These are phyloP conservation scores for Nomada flava DNA, from an alignment of 2,888 invertebrate genomes.

Conservation along the genomic window DNA sequence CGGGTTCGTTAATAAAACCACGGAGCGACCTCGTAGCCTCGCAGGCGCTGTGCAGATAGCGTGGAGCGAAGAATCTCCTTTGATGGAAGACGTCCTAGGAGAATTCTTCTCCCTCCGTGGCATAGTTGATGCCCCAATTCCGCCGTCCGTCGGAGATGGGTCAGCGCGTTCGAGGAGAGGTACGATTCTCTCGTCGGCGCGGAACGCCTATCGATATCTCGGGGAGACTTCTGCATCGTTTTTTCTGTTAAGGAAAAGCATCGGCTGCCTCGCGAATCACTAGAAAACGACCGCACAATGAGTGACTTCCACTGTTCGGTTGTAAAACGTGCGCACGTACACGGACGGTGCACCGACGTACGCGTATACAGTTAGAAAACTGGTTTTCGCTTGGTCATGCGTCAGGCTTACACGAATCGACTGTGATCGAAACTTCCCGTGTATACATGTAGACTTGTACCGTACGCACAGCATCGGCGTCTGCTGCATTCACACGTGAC, in stretches of 20 bases:
- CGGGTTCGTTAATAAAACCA: slow-evolving; percentile 12
- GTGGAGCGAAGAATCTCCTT: neutral
- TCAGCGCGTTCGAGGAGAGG: neutral
- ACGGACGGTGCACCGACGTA: slow-evolving; percentile 25
- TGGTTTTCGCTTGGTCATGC: slow-evolving; percentile 74
- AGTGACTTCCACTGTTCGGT: slow-evolving; percentile 25
- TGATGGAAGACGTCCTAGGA: neutral
- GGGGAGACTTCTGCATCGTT: neutral
- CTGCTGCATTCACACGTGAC: slow-evolving; percentile 9
- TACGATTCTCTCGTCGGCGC: neutral
- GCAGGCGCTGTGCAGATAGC: too few species aligned
- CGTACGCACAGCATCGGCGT: slow-evolving; percentile 44
- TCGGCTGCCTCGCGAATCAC: neutral
- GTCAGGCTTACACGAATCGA: slow-evolving; percentile 44
- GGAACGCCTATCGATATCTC: slow-evolving; percentile 3
- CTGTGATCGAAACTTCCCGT: slow-evolving; percentile 46
- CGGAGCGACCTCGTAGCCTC: neutral
- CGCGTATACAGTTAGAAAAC: slow-evolving; percentile 81
- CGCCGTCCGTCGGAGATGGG: neutral
- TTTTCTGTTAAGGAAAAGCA: neutral
- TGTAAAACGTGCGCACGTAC: neutral
- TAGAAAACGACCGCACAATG: slow-evolving; percentile 3
- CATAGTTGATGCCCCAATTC: slow-evolving; percentile 15
- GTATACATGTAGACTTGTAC: neutral
- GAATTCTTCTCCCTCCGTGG: slow-evolving; percentile 7